A percentile compares a stretch with the other conserved stretches of the same genome.
Evolutionary conservation across 1,140 invertebrate species (phyloP).

Genomic region (Diabrotica virgifera): DNA sequence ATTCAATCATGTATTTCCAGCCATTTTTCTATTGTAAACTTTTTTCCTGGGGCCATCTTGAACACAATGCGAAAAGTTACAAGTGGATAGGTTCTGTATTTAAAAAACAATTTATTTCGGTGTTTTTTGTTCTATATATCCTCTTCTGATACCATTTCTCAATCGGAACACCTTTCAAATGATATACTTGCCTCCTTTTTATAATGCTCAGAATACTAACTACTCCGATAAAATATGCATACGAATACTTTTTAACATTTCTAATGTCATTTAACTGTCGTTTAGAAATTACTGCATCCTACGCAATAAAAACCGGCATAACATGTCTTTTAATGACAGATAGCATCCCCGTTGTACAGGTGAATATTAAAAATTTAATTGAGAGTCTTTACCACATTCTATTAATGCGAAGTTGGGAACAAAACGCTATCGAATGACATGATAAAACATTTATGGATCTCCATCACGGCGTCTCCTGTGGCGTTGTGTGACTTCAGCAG

Average conservation of each 20-base stretch:
- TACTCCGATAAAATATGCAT: too few relatives aligned
- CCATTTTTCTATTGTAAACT: too few relatives aligned
- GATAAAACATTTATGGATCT: slow-evolving; percentile 11
- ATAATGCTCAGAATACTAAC: too few relatives aligned
- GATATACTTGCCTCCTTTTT: too few relatives aligned
- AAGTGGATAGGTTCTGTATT: too few relatives aligned
- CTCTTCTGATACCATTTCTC: too few relatives aligned
- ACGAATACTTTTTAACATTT: neutral
- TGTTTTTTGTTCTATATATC: too few relatives aligned
- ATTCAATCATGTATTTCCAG: too few relatives aligned
- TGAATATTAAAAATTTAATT: neutral
- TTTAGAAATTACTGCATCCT: neutral
- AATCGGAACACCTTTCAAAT: too few relatives aligned
- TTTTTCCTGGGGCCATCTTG: too few relatives aligned
- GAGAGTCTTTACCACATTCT: neutral
- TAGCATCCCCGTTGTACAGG: neutral
- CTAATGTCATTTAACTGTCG: neutral
- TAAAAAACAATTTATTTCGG: too few relatives aligned
- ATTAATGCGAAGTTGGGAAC: neutral
- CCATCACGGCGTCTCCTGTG: neutral
- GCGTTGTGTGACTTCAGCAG: neutral
- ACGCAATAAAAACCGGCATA: neutral
- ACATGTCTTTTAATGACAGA: neutral
- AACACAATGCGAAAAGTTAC: too few relatives aligned
- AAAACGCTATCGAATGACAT: slow-evolving; percentile 9